Percentiles rank a stretch among this genome's conserved stretches.
These are phyloP conservation scores for Anoura caudifer DNA, from an alignment of 2,113 vertebrate species.

Conservation along the genomic window DNA sequence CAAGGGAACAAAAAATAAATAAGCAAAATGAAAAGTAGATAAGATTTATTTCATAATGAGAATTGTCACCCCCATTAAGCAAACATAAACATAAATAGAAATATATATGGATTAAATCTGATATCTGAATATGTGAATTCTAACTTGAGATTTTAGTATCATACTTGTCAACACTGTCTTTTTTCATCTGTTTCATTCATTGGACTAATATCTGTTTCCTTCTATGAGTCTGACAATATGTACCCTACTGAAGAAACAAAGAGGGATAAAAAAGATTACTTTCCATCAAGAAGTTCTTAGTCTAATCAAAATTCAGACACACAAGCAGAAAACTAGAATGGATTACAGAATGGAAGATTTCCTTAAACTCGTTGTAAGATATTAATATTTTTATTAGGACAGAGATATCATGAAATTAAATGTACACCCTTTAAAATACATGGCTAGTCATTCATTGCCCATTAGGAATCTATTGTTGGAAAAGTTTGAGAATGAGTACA, in stretches of 20 bases:
- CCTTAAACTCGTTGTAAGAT: background rate
- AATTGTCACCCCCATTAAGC: background rate
- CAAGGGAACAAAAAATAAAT: background rate
- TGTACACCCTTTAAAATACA: background rate
- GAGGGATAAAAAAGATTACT: background rate
- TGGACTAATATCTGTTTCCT: background rate
- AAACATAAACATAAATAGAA: background rate
- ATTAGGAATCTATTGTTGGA: background rate
- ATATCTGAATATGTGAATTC: background rate
- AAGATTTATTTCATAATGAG: background rate
- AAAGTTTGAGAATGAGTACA: background rate
- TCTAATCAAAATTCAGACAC: background rate
- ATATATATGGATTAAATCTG: background rate
- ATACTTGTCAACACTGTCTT: background rate
- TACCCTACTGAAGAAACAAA: background rate
- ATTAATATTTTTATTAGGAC: background rate
- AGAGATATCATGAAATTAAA: background rate
- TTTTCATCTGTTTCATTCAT: background rate
- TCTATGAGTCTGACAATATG: background rate
- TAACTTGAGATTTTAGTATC: background rate
- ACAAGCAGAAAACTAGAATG: background rate
- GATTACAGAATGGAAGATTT: background rate
- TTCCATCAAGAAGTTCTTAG: background rate
- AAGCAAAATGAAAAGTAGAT: background rate
- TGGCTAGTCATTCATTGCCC: background rate